Percentiles rank a stretch among this genome's conserved stretches.
Conservation (phyloP, 2,113 vertebrate species). For the Zeus faber region DNA sequence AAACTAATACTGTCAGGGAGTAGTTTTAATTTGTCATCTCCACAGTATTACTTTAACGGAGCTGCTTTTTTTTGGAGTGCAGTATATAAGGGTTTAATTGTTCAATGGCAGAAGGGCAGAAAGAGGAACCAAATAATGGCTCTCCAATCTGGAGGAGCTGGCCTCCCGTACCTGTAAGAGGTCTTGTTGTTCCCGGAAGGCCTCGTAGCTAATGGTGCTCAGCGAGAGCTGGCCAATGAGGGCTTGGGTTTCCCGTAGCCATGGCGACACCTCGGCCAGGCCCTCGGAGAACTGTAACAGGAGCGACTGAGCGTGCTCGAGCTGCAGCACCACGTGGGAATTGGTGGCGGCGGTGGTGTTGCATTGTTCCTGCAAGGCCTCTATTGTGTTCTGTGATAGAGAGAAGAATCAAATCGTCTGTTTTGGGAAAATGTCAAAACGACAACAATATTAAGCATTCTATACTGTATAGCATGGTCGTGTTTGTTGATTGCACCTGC, state of each 20-base stretch:
- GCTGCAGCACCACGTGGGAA: constrained; percentile 71
- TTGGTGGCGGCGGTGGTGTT: constrained; percentile 72
- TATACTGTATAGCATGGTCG: neutral
- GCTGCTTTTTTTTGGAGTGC: too few relatives aligned
- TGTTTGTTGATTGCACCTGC: constrained; percentile 59
- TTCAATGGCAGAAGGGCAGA: too few relatives aligned
- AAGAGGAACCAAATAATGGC: too few relatives aligned
- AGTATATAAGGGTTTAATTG: too few relatives aligned
- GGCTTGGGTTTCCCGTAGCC: constrained; percentile 79
- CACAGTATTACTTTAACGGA: too few relatives aligned
- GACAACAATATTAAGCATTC: neutral
- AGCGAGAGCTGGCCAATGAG: constrained; percentile 69
- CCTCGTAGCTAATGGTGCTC: constrained; percentile 69
- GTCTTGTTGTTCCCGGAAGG: constrained; percentile 84
- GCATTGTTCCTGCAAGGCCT: constrained; percentile 69
- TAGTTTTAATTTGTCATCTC: too few relatives aligned
- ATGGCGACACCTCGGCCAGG: constrained; percentile 77
- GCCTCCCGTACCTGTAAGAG: constrained; percentile 81
- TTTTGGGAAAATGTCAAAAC: neutral
- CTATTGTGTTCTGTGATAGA: constrained; percentile 60
- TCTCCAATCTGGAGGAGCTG: constrained; percentile 11
- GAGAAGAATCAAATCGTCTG: constrained; percentile 4
- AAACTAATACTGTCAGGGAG: too few relatives aligned
- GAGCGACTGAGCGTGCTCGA: constrained; percentile 83
- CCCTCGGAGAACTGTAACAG: constrained; percentile 80